These are phyloP conservation scores for Bubalus kerabau DNA, from an alignment of 2,113 vertebrate species.

Conservation along the genomic window DNA sequence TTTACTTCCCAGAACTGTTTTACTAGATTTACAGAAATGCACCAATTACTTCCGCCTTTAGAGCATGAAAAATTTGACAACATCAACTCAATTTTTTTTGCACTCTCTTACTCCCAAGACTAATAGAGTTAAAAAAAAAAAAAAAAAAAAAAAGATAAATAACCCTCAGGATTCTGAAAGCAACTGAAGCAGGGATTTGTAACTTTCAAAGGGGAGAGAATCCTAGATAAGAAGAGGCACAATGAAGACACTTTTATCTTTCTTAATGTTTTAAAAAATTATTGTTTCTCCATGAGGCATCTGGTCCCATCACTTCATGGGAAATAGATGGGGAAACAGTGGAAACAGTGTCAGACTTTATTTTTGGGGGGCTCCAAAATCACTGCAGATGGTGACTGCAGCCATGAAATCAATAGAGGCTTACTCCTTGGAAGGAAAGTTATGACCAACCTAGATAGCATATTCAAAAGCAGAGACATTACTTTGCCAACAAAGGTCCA, in stretches of 20 bases:
- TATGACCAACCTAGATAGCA: too few species aligned
- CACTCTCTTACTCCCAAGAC: not conserved
- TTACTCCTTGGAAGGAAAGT: too few species aligned
- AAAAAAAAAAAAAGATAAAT: not conserved
- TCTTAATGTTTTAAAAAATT: not conserved
- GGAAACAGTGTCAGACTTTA: too few species aligned
- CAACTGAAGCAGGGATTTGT: not conserved
- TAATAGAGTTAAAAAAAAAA: not conserved
- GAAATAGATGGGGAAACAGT: too few species aligned
- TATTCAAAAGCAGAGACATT: too few species aligned
- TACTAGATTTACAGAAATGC: conserved; percentile 6
- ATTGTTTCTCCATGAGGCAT: not conserved
- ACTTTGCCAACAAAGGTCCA: too few species aligned
- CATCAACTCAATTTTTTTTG: conserved; percentile 5
- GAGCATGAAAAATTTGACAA: not conserved
- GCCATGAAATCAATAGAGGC: too few species aligned
- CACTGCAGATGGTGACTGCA: too few species aligned
- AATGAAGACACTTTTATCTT: not conserved
- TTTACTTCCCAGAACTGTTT: conserved; percentile 3
- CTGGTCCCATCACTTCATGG: too few species aligned
- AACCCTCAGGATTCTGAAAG: not conserved
- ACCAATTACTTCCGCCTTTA: not conserved
- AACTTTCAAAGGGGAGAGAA: not conserved
- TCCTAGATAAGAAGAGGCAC: not conserved
- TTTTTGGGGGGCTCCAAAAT: too few species aligned